These are phyloP conservation scores for Parnassius smintheus DNA, from an alignment of 2,888 invertebrate species.

Conservation along the genomic window DNA sequence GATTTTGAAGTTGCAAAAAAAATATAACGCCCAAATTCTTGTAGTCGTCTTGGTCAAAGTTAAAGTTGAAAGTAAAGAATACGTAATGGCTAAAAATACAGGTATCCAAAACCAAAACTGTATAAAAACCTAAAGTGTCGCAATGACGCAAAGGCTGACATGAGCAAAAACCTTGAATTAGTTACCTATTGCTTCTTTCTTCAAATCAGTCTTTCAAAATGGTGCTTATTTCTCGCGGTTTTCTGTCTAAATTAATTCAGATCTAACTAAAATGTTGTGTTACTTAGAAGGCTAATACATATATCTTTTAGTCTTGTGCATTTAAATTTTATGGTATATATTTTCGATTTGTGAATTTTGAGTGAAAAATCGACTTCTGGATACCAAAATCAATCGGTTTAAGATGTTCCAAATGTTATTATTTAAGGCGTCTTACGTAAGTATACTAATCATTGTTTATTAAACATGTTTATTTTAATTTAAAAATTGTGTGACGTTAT, in stretches of 20 bases:
- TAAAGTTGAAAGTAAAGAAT: too few relatives aligned
- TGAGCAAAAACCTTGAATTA: constrained; percentile 42
- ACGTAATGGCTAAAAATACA: constrained; percentile 4
- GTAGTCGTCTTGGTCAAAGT: too few relatives aligned
- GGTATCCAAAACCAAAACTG: constrained; percentile 18
- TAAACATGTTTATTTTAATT: constrained; percentile 43
- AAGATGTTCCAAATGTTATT: constrained; percentile 70
- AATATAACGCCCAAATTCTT: too few relatives aligned
- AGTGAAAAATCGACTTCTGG: constrained; percentile 39
- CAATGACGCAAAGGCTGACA: constrained; percentile 66
- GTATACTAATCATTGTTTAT: constrained; percentile 57
- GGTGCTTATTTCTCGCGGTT: constrained; percentile 72
- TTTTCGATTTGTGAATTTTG: constrained; percentile 39
- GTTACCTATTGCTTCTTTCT: constrained; percentile 56
- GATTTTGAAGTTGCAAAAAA: too few relatives aligned
- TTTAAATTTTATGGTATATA: constrained; percentile 47
- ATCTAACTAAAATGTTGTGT: constrained; percentile 60
- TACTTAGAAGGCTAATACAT: constrained; percentile 45
- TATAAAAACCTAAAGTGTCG: constrained; percentile 59
- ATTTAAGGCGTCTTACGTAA: constrained; percentile 74
- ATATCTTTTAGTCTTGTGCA: constrained; percentile 34
- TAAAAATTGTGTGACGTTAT: constrained; percentile 14
- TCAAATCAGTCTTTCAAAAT: constrained; percentile 75
- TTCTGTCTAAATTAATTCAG: constrained; percentile 64
- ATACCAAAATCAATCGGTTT: constrained; percentile 58